Base-by-base conservation (phyloP, 1,140 invertebrate genomes). In the Chironomus tepperi region DNA sequence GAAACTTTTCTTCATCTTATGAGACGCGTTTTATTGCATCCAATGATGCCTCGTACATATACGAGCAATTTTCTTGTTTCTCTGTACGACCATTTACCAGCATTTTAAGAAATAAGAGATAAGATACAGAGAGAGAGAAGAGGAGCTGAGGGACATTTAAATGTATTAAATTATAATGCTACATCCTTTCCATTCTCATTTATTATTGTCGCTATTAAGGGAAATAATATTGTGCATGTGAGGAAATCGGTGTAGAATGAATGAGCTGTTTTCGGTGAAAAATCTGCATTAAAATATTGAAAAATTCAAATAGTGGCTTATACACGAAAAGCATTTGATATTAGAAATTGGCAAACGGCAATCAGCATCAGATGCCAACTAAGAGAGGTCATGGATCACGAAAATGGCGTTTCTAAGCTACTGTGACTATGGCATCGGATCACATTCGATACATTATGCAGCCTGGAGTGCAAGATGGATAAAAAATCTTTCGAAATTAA, bases 81-180 rank as follows among this genome's bases (percentile, higher is more conserved):
- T 34, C 24, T 34, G 5, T 57, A 57, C 47, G 12, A 15, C 47
- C 12, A 57, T 57, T n/a, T n/a, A 15, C 47, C 12, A 57, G 47
- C 12, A 57, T 57, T 12, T 15, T 57, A 5, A n/a, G 12, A 57
- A n/a, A 57, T 57, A 57, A 57, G 47, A 15, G 43, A 47, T 2
- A 15, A 57, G 47, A 57, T 57, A 57, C 9, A 57, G 12, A n/a
- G 5, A 57, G 47, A 57, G n/a, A 1, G 47, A 57, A 34, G 47
- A n/a, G 12, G 47, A 57, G 47, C 47, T 57, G 12, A n/a, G 47
- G 47, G 47, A 57, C 47, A 57, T 57, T 57, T 57, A 57, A 57
- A 57, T 57, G 47, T 57, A 57, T 57, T 57, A 57, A 57, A 57
- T 57, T 57, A 57, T 57, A n/a, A 57, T 57, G 12, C n/a, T 57